Evolutionary conservation across 2,113 vertebrate genomes (phyloP).

Genomic region (Chamaetylas fuelleborni): DNA sequence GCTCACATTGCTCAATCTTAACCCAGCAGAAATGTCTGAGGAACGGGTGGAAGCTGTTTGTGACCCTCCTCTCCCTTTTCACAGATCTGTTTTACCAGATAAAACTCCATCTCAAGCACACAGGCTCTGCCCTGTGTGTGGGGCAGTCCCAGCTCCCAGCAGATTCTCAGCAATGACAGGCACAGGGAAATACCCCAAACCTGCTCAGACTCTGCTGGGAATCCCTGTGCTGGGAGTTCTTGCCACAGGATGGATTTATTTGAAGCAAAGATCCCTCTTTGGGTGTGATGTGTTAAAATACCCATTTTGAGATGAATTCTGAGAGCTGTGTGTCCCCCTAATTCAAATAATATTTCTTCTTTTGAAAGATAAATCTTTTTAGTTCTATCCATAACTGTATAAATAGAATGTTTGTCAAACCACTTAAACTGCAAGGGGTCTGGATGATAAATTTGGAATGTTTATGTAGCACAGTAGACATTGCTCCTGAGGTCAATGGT

Average conservation of each 20-base stretch:
- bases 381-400: neutral
- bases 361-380: neutral
- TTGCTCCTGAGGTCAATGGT: slow-evolving; percentile 47
- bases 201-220: neutral
- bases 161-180: neutral
- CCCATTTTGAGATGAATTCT: neutral
- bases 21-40: neutral
- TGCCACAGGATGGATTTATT: neutral
- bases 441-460: slow-evolving; percentile 57
- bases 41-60: neutral
- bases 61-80: neutral
- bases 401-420: slow-evolving; percentile 9
- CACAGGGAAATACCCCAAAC: neutral
- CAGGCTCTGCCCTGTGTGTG: neutral
- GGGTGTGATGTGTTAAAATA: neutral
- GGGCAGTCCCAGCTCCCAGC: neutral
- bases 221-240: neutral
- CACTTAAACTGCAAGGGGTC: neutral
- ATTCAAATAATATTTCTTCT: neutral
- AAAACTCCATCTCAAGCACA: neutral
- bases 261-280: neutral
- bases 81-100: neutral
- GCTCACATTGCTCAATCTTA: neutral
- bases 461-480: slow-evolving; percentile 40
- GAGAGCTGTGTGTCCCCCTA: neutral